phyloP scores from a whole-genome alignment of 1,140 invertebrate species.

The Triops longicaudatus region DNA sequence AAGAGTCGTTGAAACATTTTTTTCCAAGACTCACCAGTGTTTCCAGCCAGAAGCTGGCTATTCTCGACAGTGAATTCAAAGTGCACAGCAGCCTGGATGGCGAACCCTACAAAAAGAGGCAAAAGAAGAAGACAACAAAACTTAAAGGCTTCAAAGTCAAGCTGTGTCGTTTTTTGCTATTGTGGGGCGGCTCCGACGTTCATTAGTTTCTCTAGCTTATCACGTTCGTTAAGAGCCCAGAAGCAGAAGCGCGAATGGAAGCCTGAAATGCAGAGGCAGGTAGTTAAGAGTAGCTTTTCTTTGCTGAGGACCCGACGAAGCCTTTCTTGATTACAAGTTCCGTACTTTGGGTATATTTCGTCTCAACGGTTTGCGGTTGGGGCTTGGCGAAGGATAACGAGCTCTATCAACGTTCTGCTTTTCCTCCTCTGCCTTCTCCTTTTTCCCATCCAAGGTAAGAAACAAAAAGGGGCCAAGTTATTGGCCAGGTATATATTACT shows the following conservation, averaged over 20 bases:
- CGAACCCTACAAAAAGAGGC: neutral
- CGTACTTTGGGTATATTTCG: neutral
- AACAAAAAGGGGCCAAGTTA: neutral
- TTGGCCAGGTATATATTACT: neutral
- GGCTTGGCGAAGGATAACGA: neutral
- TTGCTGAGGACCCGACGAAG: neutral
- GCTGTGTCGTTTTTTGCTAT: slow-evolving; percentile 8
- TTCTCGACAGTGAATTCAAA: neutral
- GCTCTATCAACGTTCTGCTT: neutral
- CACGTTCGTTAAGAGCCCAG: slow-evolving; percentile 6
- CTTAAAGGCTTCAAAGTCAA: neutral
- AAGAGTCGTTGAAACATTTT: slow-evolving; percentile 1
- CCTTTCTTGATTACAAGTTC: neutral
- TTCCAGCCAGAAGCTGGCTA: neutral
- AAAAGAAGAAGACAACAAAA: neutral
- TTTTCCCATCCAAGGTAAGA: neutral
- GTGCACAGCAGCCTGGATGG: neutral
- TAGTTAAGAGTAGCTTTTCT: slow-evolving; percentile 1
- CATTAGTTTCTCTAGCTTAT: neutral
- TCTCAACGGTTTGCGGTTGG: neutral
- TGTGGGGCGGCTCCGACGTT: neutral
- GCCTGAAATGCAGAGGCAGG: neutral
- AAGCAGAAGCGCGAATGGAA: slow-evolving; percentile 1
- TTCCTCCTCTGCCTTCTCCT: neutral
- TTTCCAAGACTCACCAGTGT: neutral